Percentiles rank a stretch among this genome's conserved stretches.
These are phyloP conservation scores for Folsomia candida DNA, from an alignment of 2,888 invertebrate species.

Conservation along the genomic window DNA sequence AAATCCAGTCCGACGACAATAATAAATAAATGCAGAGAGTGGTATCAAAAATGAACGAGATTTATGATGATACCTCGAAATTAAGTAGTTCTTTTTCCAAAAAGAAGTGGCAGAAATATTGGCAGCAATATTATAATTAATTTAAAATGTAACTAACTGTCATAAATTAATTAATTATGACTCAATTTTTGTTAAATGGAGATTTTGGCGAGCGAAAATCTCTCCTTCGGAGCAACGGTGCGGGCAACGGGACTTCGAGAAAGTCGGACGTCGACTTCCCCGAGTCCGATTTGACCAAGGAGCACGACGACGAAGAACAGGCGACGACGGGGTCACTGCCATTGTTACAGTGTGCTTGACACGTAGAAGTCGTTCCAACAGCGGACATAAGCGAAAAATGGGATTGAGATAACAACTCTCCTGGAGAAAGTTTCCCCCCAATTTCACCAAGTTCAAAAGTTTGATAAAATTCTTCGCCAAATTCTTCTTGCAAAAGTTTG, in stretches of 20 bases:
- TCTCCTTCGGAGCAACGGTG: background rate
- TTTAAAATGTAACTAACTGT: background rate
- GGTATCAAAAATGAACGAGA: too few species aligned
- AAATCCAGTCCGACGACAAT: too few species aligned
- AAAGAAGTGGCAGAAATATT: too few species aligned
- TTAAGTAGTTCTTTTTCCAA: too few species aligned
- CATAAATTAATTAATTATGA: background rate
- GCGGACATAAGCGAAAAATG: constrained; percentile 15
- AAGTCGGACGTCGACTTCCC: background rate
- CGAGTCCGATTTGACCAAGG: background rate
- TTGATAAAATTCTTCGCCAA: constrained; percentile 50
- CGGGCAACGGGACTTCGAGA: background rate
- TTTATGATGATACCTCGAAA: too few species aligned
- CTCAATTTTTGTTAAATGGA: background rate
- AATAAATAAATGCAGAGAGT: too few species aligned
- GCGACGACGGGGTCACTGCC: too few species aligned
- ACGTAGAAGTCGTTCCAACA: background rate
- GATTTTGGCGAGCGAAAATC: background rate
- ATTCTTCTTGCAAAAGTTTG: constrained; percentile 49
- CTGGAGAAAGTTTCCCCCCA: constrained; percentile 17
- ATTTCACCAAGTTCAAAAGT: constrained; percentile 47
- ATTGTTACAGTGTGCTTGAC: too few species aligned
- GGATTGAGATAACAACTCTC: constrained; percentile 31
- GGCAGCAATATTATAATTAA: too few species aligned
- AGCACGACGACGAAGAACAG: background rate